Conservation (phyloP, 2,888 invertebrate genomes). For the Xestoiulus laeticollis region DNA sequence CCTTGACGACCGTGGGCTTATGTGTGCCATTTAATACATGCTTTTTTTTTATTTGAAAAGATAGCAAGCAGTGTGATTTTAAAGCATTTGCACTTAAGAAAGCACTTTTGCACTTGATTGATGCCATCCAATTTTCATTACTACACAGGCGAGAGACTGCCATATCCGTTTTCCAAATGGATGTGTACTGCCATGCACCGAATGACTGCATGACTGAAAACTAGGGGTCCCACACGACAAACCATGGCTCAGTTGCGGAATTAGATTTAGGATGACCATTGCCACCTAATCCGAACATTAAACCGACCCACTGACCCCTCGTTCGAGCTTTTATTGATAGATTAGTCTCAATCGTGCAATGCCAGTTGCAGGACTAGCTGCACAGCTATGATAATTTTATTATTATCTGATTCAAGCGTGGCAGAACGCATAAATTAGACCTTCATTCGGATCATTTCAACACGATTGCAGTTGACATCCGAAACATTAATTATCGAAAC, state of each 20-base stretch:
- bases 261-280: not conserved
- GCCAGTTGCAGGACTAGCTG: not conserved
- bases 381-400: not conserved
- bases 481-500: not conserved
- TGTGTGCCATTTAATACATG: constrained; percentile 9
- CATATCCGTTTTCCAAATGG: not conserved
- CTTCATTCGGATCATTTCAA: not conserved
- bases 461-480: not conserved
- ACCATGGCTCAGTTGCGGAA: not conserved
- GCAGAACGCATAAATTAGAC: not conserved
- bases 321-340: not conserved
- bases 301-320: not conserved
- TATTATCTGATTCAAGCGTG: not conserved
- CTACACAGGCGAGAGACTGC: not conserved
- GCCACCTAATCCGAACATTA: not conserved
- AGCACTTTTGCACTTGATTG: constrained; percentile 45
- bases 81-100: constrained; percentile 43
- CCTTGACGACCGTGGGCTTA: not conserved
- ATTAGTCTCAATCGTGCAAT: not conserved
- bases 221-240: no score
- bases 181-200: not conserved
- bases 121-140: constrained; percentile 47
- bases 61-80: constrained; percentile 27
- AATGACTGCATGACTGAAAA: no score
- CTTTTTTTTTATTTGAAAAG: constrained; percentile 8